Percentiles rank a stretch among this genome's conserved stretches.
Conservation (phyloP, 37 sponge, comb jelly and placozoan species). For the Oscarella lobularis region DNA sequence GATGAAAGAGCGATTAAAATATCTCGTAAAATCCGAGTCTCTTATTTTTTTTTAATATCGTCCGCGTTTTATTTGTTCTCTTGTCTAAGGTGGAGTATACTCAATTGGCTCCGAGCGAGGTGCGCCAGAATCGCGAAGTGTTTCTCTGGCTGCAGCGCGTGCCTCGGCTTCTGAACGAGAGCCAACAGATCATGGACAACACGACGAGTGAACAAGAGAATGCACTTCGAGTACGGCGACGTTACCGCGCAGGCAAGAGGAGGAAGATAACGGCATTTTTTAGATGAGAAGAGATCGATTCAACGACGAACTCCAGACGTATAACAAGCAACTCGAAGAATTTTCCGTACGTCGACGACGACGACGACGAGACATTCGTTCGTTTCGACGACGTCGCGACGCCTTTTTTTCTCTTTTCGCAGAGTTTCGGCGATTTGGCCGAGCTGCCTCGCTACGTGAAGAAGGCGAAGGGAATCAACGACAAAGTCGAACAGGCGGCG, state of each 20-base stretch:
- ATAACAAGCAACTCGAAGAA: constrained; percentile 79
- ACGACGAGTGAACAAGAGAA: constrained; percentile 8
- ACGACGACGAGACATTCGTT: too few relatives aligned
- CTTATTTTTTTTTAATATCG: constrained; percentile 4
- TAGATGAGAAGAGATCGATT: constrained; percentile 86
- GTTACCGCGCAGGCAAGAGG: neutral
- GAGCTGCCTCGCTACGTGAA: constrained; percentile 76
- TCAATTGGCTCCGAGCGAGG: constrained; percentile 65
- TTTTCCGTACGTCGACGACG: constrained; percentile 46
- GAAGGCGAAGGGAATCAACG: constrained; percentile 64
- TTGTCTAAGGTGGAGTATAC: too few relatives aligned
- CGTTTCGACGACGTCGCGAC: too few relatives aligned
- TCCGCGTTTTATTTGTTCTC: too few relatives aligned
- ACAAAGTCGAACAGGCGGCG: constrained; percentile 76
- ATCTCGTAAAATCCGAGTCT: neutral
- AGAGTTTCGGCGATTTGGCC: constrained; percentile 69
- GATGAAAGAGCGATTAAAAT: constrained; percentile 20
- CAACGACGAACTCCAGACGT: constrained; percentile 72
- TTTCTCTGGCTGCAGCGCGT: constrained; percentile 82
- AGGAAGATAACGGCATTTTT: neutral
- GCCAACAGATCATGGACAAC: constrained; percentile 48
- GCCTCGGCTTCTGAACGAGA: constrained; percentile 77
- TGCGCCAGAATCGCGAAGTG: constrained; percentile 68
- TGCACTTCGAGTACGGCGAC: constrained; percentile 1
- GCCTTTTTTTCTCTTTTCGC: too few relatives aligned